These are phyloP conservation scores for Ageneiosus marmoratus DNA, from an alignment of 2,113 vertebrate species.

Conservation along the genomic window DNA sequence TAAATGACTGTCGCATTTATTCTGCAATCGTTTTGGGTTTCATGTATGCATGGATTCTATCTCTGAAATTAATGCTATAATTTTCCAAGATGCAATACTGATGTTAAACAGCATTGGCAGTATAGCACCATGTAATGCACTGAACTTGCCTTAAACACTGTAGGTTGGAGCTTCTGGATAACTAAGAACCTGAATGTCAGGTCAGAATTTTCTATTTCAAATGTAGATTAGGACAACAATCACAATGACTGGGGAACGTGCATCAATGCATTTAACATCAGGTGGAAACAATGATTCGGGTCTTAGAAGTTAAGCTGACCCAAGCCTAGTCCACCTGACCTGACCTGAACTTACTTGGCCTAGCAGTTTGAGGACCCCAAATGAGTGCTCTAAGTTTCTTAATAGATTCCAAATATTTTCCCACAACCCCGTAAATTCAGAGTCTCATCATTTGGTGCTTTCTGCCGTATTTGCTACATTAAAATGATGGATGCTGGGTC, in stretches of 20 bases:
- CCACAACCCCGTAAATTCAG: slow-evolving; percentile 33
- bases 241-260: not conserved
- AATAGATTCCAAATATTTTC: slow-evolving; percentile 18
- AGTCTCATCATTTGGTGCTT: slow-evolving; percentile 38
- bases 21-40: not conserved
- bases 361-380: not conserved
- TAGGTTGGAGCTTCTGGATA: not conserved
- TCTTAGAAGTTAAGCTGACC: not conserved
- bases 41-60: not conserved
- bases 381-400: not conserved
- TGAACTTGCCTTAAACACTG: not conserved
- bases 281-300: not conserved
- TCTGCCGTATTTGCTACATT: slow-evolving; percentile 43
- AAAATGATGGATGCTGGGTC: slow-evolving; percentile 49
- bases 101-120: not conserved
- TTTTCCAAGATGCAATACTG: not conserved
- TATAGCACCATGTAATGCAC: not conserved
- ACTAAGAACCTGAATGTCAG: not conserved
- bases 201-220: not conserved
- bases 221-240: not conserved
- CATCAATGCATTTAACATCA: not conserved
- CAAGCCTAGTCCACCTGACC: not conserved
- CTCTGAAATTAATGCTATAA: not conserved
- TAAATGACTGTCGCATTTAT: not conserved
- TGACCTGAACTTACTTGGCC: not conserved